Conservation (phyloP, 2,113 vertebrate species). For the Ovis canadensis region DNA sequence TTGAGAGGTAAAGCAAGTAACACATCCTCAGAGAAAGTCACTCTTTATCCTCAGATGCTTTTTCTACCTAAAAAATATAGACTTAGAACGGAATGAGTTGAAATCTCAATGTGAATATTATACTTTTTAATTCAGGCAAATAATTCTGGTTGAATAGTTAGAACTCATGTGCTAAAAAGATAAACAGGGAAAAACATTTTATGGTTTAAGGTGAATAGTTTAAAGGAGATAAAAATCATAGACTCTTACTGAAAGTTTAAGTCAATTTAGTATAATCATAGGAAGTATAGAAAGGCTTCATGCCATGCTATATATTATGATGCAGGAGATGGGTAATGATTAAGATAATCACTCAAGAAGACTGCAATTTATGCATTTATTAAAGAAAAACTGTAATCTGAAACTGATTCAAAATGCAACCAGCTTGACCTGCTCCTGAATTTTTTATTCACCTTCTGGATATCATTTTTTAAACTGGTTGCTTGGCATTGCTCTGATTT, state of each 20-base stretch:
- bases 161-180: neutral
- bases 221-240: neutral
- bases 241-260: constrained; percentile 30
- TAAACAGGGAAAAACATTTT: neutral
- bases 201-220: neutral
- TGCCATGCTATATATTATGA: neutral
- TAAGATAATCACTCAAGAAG: neutral
- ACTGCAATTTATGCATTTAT: neutral
- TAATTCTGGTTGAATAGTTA: neutral
- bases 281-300: constrained; percentile 22
- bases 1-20: constrained; percentile 2
- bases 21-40: neutral
- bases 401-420: constrained; percentile 18
- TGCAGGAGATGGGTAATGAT: neutral
- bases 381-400: constrained; percentile 18
- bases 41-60: neutral
- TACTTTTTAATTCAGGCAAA: neutral
- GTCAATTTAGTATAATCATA: constrained; percentile 17
- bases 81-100: neutral
- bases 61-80: neutral
- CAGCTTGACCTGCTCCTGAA: constrained; percentile 14
- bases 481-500: constrained; percentile 7
- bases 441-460: constrained; percentile 27
- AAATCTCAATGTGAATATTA: neutral
- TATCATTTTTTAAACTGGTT: neutral